phyloP scores from a whole-genome alignment of 1,140 invertebrate species.

The Meloidogyne floridensis region DNA sequence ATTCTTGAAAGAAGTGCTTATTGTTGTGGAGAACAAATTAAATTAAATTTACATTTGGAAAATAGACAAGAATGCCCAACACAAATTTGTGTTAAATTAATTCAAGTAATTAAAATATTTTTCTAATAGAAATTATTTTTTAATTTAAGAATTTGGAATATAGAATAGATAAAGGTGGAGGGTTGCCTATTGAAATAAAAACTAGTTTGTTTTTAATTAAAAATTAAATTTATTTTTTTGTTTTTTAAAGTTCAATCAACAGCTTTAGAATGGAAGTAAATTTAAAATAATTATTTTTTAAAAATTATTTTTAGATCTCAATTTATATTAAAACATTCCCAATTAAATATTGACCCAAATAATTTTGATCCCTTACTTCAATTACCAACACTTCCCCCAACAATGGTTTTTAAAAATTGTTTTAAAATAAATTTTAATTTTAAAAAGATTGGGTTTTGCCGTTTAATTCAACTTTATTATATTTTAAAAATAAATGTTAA shows the following conservation, averaged over 20 bases:
- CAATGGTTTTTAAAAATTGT: slow-evolving; percentile 66
- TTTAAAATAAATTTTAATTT: not conserved
- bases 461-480: slow-evolving; percentile 80
- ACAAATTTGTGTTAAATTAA: slow-evolving; percentile 74
- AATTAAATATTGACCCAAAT: slow-evolving; percentile 71
- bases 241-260: slow-evolving; percentile 19
- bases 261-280: slow-evolving; percentile 18
- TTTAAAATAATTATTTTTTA: slow-evolving; percentile 49
- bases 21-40: slow-evolving; percentile 79
- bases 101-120: slow-evolving; percentile 70
- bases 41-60: slow-evolving; percentile 77
- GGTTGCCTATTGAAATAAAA: slow-evolving; percentile 68
- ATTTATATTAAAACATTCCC: slow-evolving; percentile 49
- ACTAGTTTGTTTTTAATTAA: slow-evolving; percentile 14
- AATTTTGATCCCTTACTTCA: slow-evolving; percentile 69
- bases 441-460: slow-evolving; percentile 73
- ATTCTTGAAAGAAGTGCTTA: slow-evolving; percentile 77
- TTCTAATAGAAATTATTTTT: not conserved
- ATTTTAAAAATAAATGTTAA: slow-evolving; percentile 73
- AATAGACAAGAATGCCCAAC: slow-evolving; percentile 78
- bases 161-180: slow-evolving; percentile 77
- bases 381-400: slow-evolving; percentile 80
- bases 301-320: slow-evolving; percentile 18
- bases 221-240: not conserved
- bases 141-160: slow-evolving; percentile 76